phyloP scores from a whole-genome alignment of 92 coral and sea anemone genomes.

The Zoanthus sociatus region DNA sequence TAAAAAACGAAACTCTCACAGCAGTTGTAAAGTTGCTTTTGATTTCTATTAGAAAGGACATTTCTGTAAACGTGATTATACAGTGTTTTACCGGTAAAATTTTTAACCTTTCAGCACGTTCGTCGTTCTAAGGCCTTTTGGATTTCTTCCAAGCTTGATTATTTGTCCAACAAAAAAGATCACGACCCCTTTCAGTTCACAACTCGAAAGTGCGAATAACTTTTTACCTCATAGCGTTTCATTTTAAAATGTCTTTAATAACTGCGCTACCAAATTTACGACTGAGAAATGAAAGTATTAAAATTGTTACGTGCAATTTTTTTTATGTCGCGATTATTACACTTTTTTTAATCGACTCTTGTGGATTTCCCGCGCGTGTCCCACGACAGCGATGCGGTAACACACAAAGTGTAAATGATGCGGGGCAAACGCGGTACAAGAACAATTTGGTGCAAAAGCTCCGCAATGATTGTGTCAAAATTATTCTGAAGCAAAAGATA shows the following conservation, averaged over 20 bases:
- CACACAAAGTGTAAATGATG: constrained; percentile 1
- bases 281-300: background rate
- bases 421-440: background rate
- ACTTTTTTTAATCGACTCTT: constrained; percentile 31
- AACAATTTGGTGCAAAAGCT: background rate
- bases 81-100: background rate
- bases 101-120: constrained; percentile 28
- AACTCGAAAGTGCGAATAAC: constrained; percentile 9
- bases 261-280: constrained; percentile 12
- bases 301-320: background rate
- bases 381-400: constrained; percentile 9
- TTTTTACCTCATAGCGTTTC: background rate
- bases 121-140: constrained; percentile 1
- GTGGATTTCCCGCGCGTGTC: constrained; percentile 34
- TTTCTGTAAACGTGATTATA: constrained; percentile 17
- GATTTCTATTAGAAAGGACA: background rate
- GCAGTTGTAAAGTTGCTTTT: background rate
- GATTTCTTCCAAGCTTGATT: constrained; percentile 24
- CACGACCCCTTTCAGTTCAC: constrained; percentile 32
- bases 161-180: constrained; percentile 49
- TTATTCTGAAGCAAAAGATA: background rate
- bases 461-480: background rate
- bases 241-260: constrained; percentile 27
- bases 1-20: background rate
- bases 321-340: background rate